Base-by-base conservation (phyloP, 2,113 vertebrate species). In the Gadus chalcogrammus region DNA sequence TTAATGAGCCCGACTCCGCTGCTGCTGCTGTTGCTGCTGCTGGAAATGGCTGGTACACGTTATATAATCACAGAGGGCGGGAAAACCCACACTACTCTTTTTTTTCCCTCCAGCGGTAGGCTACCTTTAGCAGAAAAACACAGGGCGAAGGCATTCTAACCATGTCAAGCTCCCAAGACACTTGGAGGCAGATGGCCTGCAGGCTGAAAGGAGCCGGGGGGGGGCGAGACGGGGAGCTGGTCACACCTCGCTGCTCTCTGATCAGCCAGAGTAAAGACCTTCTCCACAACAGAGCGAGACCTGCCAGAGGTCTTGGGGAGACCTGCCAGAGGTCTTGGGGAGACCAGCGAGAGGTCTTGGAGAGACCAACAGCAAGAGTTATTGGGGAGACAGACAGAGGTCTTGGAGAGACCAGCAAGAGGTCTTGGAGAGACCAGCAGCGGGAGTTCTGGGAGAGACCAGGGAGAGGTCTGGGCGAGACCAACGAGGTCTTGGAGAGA, bases 11-110 rank as follows among this genome's bases (percentile, higher is more conserved):
- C 78, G 76, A 76, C 68, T 70, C 78, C 22, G 63, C 63, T 64
- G 65, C 77, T 69, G 76, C 7, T 67, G 76, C 0, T 65, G 74
- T 28, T 58, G 42, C 77, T 61, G 77, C 83, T 78, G 83, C 84
- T 88, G 85, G 68, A 90, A 88, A 84, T 79, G 83, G 87, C 88
- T 85, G 86, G 84, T 84, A 79, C 84, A 79, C 64, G 86, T 90
- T 89, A 91, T 82, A 87, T 88, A 88, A 91, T 85, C 87, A 76
- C 82, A 85, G 80, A 88, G 88, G 87, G 85, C 85, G 87, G 89
- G 88, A 89, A 88, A 88, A 88, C 78, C 83, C 82, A 86, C 84
- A 85, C 85, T 85, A 75, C 71, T 80, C 82, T 48, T 48, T 48
- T 13, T 13, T 48, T 48, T 48, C 3, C 8, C 42, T 48, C 8